phyloP scores from a whole-genome alignment of 2,888 invertebrate species.

The Boloria euphrosyne region DNA sequence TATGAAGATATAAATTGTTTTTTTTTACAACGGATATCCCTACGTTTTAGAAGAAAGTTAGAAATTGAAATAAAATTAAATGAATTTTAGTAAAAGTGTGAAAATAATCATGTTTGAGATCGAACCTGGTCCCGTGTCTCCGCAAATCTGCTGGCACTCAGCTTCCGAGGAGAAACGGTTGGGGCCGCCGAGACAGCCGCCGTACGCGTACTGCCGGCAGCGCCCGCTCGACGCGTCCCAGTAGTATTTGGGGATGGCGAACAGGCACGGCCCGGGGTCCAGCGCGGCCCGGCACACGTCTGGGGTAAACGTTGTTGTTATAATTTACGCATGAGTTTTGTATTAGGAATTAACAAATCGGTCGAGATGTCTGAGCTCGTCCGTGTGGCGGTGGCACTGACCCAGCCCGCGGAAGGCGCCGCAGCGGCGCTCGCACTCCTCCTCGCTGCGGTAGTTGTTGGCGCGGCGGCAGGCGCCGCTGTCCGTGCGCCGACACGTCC shows the following conservation, averaged over 20 bases:
- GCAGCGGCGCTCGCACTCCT: conserved; percentile 90
- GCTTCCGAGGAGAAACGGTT: conserved; percentile 90
- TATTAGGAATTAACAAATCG: neutral
- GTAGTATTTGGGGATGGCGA: conserved; percentile 85
- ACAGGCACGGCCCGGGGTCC: conserved; percentile 88
- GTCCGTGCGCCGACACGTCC: conserved; percentile 84
- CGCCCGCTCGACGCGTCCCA: conserved; percentile 83
- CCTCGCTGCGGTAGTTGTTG: conserved; percentile 88
- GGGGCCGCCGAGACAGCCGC: conserved; percentile 92
- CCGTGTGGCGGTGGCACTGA: conserved; percentile 55
- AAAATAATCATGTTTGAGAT: neutral
- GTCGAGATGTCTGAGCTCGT: neutral
- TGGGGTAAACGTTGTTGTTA: conserved; percentile 57
- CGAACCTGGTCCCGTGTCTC: conserved; percentile 58
- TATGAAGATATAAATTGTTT: neutral
- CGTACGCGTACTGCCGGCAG: conserved; percentile 88
- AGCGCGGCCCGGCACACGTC: conserved; percentile 87
- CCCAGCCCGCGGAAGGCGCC: conserved; percentile 87
- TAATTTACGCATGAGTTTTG: neutral
- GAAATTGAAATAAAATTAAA: neutral
- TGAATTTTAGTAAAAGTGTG: neutral
- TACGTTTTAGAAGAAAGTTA: neutral
- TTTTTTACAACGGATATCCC: neutral
- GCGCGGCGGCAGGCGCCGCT: conserved; percentile 84
- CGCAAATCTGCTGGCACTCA: conserved; percentile 89